Conservation (phyloP, 2,888 invertebrate species). For the Agrilus mali region DNA sequence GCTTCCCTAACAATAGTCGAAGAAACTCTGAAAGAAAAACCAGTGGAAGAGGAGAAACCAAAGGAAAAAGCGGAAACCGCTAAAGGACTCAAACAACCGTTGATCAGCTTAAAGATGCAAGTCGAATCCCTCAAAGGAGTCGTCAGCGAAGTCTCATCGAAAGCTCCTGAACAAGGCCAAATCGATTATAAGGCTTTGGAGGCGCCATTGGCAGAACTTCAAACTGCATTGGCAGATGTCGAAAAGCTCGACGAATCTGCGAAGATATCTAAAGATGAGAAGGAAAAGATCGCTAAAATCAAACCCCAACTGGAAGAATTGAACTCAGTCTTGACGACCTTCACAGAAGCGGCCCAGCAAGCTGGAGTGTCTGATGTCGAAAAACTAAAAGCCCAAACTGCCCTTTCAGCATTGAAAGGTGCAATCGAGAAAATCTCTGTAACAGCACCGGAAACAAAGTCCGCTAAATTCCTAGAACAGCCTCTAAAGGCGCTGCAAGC, state of each 20-base stretch:
- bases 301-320: conserved; percentile 2
- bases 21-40: not conserved
- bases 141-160: no score
- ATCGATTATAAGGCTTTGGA: no score
- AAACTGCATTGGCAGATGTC: not conserved
- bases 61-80: no score
- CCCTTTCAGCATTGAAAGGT: conserved; percentile 11
- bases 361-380: conserved; percentile 12
- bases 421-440: conserved; percentile 3
- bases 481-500: conserved; percentile 16
- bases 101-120: no score
- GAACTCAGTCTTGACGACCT: not conserved
- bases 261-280: not conserved
- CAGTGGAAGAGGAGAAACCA: no score
- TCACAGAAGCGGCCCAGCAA: conserved; percentile 1
- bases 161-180: no score
- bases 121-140: no score
- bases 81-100: no score
- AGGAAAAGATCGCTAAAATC: conserved; percentile 2
- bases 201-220: no score
- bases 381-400: conserved; percentile 7
- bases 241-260: not conserved
- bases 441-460: not conserved
- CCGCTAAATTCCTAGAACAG: conserved; percentile 8
- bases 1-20: not conserved